Evolutionary conservation across 2,113 vertebrate genomes (phyloP).

Genomic region (Neogobius melanostomus): DNA sequence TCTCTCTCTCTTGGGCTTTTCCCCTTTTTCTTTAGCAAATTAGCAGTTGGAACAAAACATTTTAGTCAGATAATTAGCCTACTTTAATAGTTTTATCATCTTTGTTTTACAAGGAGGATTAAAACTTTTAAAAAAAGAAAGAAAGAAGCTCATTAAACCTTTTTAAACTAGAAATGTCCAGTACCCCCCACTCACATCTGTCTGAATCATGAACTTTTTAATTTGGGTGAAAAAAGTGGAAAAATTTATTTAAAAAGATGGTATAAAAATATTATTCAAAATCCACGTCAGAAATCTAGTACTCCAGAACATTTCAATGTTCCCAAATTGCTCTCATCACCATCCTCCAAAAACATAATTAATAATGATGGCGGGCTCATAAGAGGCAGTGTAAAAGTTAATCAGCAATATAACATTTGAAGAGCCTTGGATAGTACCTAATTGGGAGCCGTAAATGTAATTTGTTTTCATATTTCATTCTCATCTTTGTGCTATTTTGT

Average conservation of each 20-base stretch:
- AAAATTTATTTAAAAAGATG: neutral
- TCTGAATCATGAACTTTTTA: too few species aligned
- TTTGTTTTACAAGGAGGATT: too few species aligned
- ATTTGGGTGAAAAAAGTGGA: too few species aligned
- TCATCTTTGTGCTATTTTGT: constrained; percentile 6
- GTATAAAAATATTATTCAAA: neutral
- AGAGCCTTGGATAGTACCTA: neutral
- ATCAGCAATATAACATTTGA: constrained; percentile 10
- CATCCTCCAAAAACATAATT: constrained; percentile 12
- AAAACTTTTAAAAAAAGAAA: too few species aligned
- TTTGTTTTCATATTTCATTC: constrained; percentile 4
- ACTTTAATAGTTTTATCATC: too few species aligned
- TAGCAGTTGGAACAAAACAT: too few species aligned
- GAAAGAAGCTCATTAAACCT: too few species aligned
- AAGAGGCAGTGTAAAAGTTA: constrained; percentile 14
- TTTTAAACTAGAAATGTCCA: too few species aligned
- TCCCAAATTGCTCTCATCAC: neutral
- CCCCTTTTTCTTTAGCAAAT: too few species aligned
- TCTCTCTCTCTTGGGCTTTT: too few species aligned
- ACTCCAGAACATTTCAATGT: neutral
- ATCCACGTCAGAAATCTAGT: neutral
- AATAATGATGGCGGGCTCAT: constrained; percentile 8
- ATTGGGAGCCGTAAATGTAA: constrained; percentile 2
- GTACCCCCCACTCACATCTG: too few species aligned
- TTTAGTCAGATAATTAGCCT: too few species aligned